Evolutionary conservation across 2,888 invertebrate species (phyloP).

Genomic region (Ormyrus nitidulus): DNA sequence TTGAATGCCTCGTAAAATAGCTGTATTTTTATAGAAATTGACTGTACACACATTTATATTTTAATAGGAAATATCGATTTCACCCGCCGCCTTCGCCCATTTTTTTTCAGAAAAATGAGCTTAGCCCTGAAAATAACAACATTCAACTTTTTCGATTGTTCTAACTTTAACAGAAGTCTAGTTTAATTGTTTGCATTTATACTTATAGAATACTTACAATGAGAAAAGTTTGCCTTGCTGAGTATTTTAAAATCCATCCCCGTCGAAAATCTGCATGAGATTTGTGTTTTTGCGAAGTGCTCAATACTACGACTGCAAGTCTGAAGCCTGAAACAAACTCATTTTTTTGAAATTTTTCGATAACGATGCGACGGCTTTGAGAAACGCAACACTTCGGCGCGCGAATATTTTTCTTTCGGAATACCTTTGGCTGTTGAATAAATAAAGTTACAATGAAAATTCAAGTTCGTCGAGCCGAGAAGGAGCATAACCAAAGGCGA

Average conservation of each 20-base stretch:
- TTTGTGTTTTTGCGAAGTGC: conserved; percentile 22
- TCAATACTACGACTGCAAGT: neutral
- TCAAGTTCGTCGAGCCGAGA: neutral
- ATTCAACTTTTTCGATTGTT: conserved; percentile 21
- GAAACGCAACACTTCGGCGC: neutral
- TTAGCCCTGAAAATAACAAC: neutral
- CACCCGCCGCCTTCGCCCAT: too few relatives aligned
- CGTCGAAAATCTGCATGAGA: conserved; percentile 29
- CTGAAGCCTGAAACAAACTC: neutral
- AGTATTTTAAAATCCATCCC: conserved; percentile 53
- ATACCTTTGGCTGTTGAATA: conserved; percentile 15
- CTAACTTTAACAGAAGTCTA: conserved; percentile 61
- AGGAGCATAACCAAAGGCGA: neutral
- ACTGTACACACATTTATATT: too few relatives aligned
- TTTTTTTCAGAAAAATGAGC: neutral
- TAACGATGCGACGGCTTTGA: neutral
- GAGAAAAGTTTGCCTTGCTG: conserved; percentile 68
- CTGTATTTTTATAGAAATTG: too few relatives aligned
- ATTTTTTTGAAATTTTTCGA: neutral
- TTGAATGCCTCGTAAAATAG: too few relatives aligned
- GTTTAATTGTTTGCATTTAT: conserved; percentile 72
- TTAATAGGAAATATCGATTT: too few relatives aligned
- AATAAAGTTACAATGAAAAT: conserved; percentile 10
- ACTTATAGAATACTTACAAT: conserved; percentile 62
- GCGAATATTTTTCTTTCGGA: conserved; percentile 13